phyloP scores from a whole-genome alignment of 1,140 invertebrate species.

The Drosophila nasuta region DNA sequence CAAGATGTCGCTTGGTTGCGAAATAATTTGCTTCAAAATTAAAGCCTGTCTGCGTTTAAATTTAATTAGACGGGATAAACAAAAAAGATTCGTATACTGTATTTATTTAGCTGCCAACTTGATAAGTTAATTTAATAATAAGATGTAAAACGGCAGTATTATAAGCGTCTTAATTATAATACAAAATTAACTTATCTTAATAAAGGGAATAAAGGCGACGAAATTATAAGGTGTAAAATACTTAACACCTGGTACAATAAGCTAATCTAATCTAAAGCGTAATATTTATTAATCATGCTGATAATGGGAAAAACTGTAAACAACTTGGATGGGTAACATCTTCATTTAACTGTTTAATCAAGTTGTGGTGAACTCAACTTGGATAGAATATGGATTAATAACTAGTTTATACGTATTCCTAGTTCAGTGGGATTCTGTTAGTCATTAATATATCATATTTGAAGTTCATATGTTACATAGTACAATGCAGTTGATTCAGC shows the following conservation, averaged over 20 bases:
- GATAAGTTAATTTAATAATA: too few relatives aligned
- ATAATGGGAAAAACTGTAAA: slow-evolving; percentile 2
- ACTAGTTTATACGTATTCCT: neutral
- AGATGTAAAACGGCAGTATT: too few relatives aligned
- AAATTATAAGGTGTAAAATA: neutral
- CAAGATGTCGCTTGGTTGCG: neutral
- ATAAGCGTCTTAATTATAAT: too few relatives aligned
- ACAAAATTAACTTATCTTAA: too few relatives aligned
- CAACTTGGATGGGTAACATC: neutral
- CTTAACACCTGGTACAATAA: neutral
- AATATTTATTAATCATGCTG: neutral
- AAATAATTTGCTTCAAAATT: too few relatives aligned
- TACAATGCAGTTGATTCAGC: slow-evolving; percentile 18
- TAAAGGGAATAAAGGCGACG: too few relatives aligned
- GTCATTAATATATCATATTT: slow-evolving; percentile 3
- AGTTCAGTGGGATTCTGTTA: neutral
- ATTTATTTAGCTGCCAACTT: too few relatives aligned
- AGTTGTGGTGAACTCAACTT: neutral
- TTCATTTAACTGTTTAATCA: neutral
- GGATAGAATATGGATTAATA: neutral
- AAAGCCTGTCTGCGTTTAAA: too few relatives aligned
- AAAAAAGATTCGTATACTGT: too few relatives aligned
- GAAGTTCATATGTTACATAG: neutral
- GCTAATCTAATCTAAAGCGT: neutral
- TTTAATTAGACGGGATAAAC: too few relatives aligned